phyloP scores from a whole-genome alignment of 2,888 invertebrate species.

The Capitulum mitella region DNA sequence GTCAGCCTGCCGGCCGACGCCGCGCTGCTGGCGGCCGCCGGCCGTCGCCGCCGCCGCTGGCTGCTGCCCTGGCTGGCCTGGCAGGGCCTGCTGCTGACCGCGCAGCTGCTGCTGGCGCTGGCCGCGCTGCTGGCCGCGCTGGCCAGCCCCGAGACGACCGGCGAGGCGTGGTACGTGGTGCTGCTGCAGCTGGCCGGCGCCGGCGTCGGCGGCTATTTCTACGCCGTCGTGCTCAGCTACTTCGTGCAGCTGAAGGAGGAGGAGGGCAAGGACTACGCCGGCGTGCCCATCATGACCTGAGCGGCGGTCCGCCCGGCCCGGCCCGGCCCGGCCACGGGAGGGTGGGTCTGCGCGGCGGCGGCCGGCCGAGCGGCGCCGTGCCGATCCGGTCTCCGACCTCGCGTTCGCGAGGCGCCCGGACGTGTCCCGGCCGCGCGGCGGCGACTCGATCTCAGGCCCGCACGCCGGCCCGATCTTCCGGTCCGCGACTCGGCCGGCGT shows the following conservation, averaged over 20 bases:
- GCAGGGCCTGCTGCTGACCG: background rate
- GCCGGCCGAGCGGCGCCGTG: too few relatives aligned
- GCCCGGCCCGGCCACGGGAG: too few relatives aligned
- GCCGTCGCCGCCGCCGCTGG: background rate
- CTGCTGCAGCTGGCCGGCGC: background rate
- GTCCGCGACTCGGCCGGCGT: too few relatives aligned
- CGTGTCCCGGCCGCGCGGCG: too few relatives aligned
- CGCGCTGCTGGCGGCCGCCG: slow-evolving; percentile 7
- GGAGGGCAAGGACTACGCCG: background rate
- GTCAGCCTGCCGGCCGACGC: background rate
- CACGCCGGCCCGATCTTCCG: too few relatives aligned
- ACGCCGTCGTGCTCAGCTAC: slow-evolving; percentile 13
- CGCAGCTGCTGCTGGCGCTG: slow-evolving; percentile 21
- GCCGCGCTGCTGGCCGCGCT: background rate
- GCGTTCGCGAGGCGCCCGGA: too few relatives aligned
- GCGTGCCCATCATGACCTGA: background rate
- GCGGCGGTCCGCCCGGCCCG: background rate
- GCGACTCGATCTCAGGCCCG: too few relatives aligned
- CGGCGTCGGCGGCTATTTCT: background rate
- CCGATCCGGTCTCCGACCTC: too few relatives aligned
- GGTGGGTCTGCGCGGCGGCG: too few relatives aligned
- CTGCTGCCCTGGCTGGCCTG: slow-evolving; percentile 23
- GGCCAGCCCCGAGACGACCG: background rate
- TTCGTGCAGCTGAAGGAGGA: background rate
- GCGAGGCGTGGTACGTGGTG: background rate